Evolutionary conservation across 2,113 vertebrate genomes (phyloP).

Genomic region (Burhinus bistriatus): DNA sequence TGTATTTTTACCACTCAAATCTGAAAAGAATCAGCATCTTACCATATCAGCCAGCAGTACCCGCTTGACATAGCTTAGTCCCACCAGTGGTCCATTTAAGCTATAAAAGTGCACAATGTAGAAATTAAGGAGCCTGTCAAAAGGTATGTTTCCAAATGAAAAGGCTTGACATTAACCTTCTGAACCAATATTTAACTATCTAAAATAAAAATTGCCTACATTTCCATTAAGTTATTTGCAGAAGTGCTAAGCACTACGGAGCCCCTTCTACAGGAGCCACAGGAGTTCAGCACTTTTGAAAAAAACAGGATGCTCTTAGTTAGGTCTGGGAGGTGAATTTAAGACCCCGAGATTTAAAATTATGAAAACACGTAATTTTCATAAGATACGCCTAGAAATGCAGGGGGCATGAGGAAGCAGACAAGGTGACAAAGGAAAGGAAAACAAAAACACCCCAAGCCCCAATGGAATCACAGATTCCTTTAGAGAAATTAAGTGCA

Average conservation of each 20-base stretch:
- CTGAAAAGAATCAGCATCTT: not conserved
- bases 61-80: not conserved
- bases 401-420: rapidly evolving
- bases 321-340: not conserved
- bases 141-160: not conserved
- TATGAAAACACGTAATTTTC: not conserved
- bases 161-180: not conserved
- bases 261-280: not conserved
- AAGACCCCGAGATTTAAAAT: not conserved
- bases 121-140: not conserved
- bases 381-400: not conserved
- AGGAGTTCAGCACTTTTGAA: not conserved
- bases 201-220: not conserved
- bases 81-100: not conserved
- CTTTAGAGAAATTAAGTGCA: not conserved
- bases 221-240: constrained; percentile 10
- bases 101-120: not conserved
- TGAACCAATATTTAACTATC: constrained; percentile 39
- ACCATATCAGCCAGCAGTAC: not conserved
- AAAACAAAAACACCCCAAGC: not conserved
- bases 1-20: not conserved
- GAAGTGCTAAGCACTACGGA: not conserved
- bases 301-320: not conserved
- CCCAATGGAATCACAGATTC: not conserved
- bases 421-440: not conserved